These are phyloP conservation scores for Danaus chrysippus DNA, from an alignment of 2,888 invertebrate species.

Conservation along the genomic window DNA sequence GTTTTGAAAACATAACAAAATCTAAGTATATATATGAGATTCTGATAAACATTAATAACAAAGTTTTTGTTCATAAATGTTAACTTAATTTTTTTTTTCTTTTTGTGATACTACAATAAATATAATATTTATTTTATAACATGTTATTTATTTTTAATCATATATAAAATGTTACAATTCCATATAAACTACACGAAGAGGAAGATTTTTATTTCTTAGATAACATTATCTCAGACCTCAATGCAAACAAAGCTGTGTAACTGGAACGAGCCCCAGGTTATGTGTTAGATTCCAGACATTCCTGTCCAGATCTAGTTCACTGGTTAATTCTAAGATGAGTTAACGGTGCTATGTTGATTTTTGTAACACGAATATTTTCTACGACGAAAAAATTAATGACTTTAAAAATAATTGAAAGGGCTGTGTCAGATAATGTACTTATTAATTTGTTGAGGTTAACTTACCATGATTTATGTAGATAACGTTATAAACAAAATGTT, in stretches of 20 bases:
- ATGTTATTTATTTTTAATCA: neutral
- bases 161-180: neutral
- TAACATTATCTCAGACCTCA: slow-evolving; percentile 5
- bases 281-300: slow-evolving; percentile 9
- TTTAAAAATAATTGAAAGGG: neutral
- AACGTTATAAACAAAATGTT: too few relatives aligned
- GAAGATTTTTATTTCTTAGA: slow-evolving; percentile 5
- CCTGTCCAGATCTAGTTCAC: neutral
- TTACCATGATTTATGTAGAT: too few relatives aligned
- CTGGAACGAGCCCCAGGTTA: slow-evolving; percentile 5
- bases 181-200: neutral
- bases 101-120: too few relatives aligned
- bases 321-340: slow-evolving; percentile 1
- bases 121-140: neutral
- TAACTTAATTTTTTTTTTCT: too few relatives aligned
- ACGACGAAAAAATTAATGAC: slow-evolving; percentile 2
- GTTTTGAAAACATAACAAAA: too few relatives aligned
- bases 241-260: slow-evolving; percentile 4
- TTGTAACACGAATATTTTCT: slow-evolving; percentile 6
- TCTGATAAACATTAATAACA: too few relatives aligned
- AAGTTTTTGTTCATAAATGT: too few relatives aligned
- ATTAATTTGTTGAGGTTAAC: too few relatives aligned
- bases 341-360: neutral
- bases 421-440: too few relatives aligned
- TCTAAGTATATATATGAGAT: too few relatives aligned